These are phyloP conservation scores for Hydropotes inermis DNA, from an alignment of 2,113 vertebrate species.

Conservation along the genomic window DNA sequence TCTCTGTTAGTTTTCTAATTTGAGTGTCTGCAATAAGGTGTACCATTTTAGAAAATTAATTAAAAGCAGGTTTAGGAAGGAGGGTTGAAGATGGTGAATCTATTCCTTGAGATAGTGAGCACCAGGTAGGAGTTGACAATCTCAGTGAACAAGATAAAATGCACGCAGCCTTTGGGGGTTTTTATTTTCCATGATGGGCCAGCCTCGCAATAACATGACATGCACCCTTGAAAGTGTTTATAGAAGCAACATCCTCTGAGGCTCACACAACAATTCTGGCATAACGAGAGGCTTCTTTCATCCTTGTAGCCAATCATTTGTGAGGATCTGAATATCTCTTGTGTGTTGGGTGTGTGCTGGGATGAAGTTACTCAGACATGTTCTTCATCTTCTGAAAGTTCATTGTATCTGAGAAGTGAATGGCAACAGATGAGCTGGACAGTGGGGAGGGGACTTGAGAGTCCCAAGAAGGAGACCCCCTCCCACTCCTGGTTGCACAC, in stretches of 20 bases:
- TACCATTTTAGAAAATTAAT: neutral
- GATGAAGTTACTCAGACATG: neutral
- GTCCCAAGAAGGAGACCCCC: neutral
- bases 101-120: neutral
- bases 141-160: neutral
- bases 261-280: neutral
- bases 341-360: neutral
- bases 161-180: neutral
- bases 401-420: neutral
- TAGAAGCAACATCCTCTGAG: neutral
- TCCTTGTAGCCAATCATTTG: neutral
- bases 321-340: neutral
- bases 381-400: neutral
- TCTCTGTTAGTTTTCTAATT: neutral
- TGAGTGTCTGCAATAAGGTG: neutral
- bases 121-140: neutral
- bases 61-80: neutral
- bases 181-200: neutral
- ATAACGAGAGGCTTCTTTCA: neutral
- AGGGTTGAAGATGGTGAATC: neutral
- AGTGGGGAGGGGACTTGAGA: neutral
- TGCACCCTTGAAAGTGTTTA: neutral
- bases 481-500: neutral
- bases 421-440: neutral
- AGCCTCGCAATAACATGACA: neutral